Percentiles rank a stretch among this genome's conserved stretches.
Conservation (phyloP, 2,113 vertebrate species). For the Megaptera novaeangliae region DNA sequence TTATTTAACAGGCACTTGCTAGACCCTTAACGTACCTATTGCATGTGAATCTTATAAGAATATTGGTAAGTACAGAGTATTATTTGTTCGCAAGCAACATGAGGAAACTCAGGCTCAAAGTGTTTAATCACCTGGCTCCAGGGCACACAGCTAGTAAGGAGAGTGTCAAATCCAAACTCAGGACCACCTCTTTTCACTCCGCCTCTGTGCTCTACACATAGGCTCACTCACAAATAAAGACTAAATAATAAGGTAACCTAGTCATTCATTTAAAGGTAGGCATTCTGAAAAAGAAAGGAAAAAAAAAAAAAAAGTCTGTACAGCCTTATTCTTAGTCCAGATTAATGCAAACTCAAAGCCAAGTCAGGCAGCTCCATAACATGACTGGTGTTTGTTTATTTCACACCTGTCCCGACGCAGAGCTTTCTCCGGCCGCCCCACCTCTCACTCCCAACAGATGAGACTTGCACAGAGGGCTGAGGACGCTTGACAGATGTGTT, state of each 20-base stretch:
- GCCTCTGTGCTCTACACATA: rapidly evolving
- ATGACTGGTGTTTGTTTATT: not conserved
- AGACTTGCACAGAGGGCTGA: rapidly evolving
- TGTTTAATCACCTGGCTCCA: not conserved
- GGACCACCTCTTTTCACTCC: not conserved
- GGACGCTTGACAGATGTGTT: not conserved
- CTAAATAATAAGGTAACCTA: not conserved
- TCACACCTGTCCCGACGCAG: rapidly evolving
- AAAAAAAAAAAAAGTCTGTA: not conserved
- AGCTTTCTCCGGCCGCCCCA: rapidly evolving
- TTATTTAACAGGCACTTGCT: not conserved
- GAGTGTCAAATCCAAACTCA: not conserved
- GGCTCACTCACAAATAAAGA: not conserved
- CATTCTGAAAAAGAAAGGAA: not conserved
- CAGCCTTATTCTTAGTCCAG: not conserved
- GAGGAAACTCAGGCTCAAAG: not conserved
- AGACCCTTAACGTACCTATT: not conserved
- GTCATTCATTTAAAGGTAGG: not conserved
- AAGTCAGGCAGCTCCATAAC: not conserved
- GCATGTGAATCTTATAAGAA: not conserved
- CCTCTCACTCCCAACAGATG: not conserved
- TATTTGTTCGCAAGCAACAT: not conserved
- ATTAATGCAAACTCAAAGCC: not conserved
- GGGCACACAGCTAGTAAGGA: no score
- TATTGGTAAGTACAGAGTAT: not conserved